Conservation (phyloP, 2,888 invertebrate genomes). For the Antitype chi region DNA sequence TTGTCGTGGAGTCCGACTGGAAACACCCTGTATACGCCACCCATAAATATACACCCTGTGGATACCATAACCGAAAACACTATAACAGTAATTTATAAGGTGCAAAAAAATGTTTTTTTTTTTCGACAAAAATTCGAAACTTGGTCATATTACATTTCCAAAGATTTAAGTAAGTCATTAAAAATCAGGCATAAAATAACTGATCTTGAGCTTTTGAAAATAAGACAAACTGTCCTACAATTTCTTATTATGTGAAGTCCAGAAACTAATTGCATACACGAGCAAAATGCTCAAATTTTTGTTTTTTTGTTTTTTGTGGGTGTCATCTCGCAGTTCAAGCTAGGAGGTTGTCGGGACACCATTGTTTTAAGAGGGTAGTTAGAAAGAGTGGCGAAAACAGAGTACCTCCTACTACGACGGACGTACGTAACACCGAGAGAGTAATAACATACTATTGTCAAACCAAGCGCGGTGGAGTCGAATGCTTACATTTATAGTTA, state of each 20-base stretch:
- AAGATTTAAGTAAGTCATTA: neutral
- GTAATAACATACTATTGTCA: slow-evolving; percentile 57
- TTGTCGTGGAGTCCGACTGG: slow-evolving; percentile 49
- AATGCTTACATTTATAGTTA: slow-evolving; percentile 56
- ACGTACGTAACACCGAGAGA: slow-evolving; percentile 58
- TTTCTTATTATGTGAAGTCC: no score
- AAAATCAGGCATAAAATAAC: neutral
- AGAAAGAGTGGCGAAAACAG: slow-evolving; percentile 23
- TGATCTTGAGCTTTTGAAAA: no score
- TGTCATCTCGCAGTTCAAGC: no score
- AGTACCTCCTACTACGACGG: slow-evolving; percentile 41
- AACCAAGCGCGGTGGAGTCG: slow-evolving; percentile 67
- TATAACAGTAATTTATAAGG: no score
- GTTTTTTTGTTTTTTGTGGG: no score
- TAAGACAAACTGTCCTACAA: no score
- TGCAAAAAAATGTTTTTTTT: no score
- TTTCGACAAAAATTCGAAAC: no score
- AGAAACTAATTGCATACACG: no score
- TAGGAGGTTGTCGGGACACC: neutral
- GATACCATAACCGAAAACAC: neutral
- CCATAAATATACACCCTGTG: neutral
- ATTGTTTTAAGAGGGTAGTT: slow-evolving; percentile 3
- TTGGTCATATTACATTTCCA: no score
- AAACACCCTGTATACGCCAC: slow-evolving; percentile 40
- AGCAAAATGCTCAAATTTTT: no score